These are phyloP conservation scores for Trichoplusia ni DNA, from an alignment of 1,140 invertebrate species.

Conservation along the genomic window DNA sequence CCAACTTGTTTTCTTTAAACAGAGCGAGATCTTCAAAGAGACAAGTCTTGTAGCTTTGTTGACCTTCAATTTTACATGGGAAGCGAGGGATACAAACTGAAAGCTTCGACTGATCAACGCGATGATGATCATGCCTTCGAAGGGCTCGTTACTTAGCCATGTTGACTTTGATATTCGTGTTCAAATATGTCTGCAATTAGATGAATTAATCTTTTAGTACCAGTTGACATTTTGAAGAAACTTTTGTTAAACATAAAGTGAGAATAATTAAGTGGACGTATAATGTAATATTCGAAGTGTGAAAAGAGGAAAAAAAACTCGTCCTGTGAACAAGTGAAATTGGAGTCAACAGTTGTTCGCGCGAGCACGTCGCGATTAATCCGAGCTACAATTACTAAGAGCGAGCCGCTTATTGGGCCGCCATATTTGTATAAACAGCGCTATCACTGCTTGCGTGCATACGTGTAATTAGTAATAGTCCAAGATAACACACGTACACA, in stretches of 20 bases:
- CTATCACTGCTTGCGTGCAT: conserved; percentile 55
- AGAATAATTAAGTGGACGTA: too few species aligned
- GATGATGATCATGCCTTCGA: too few species aligned
- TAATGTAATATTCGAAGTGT: background rate
- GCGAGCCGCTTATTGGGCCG: conserved; percentile 40
- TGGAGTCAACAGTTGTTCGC: conserved; percentile 40
- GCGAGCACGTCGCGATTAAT: conserved; percentile 42
- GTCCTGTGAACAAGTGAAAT: conserved; percentile 38
- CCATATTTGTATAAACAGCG: conserved; percentile 47
- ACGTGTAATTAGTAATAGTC: conserved; percentile 63
- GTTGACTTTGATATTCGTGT: too few species aligned
- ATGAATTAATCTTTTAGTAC: too few species aligned
- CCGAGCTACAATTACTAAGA: conserved; percentile 56
- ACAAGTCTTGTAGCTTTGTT: conserved; percentile 28
- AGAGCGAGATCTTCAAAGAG: conserved; percentile 56
- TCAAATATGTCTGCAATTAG: too few species aligned
- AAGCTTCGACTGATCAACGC: background rate
- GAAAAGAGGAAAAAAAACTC: background rate
- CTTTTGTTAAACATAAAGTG: too few species aligned
- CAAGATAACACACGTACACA: conserved; percentile 46
- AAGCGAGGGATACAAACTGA: conserved; percentile 10
- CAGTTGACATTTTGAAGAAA: too few species aligned
- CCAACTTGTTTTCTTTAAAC: conserved; percentile 75
- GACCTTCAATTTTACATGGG: conserved; percentile 16
- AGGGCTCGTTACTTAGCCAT: too few species aligned